phyloP scores from a whole-genome alignment of 1,140 invertebrate species.

The Daktulosphaira vitifoliae region DNA sequence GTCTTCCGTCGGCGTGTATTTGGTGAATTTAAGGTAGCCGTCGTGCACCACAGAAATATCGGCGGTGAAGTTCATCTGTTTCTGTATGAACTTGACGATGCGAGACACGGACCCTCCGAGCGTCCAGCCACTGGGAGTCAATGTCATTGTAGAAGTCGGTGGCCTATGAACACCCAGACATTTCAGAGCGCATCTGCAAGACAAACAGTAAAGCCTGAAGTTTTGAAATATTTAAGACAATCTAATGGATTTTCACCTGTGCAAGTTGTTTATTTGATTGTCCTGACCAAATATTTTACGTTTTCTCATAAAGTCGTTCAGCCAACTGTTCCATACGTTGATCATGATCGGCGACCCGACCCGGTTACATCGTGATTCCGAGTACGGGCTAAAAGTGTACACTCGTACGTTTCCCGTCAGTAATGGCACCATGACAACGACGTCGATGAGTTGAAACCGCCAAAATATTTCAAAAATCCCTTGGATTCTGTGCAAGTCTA shows the following conservation, averaged over 20 bases:
- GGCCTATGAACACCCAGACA: slow-evolving; percentile 37
- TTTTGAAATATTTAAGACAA: too few species aligned
- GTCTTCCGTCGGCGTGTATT: neutral
- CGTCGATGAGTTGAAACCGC: slow-evolving; percentile 38
- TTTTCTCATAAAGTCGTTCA: slow-evolving; percentile 29
- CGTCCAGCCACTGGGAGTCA: slow-evolving; percentile 31
- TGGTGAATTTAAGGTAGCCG: neutral
- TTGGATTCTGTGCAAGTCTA: slow-evolving; percentile 35
- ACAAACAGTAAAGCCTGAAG: neutral
- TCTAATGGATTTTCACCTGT: neutral
- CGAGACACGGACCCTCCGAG: slow-evolving; percentile 33
- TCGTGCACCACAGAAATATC: neutral
- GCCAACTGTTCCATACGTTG: slow-evolving; percentile 36
- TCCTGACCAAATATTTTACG: slow-evolving; percentile 35
- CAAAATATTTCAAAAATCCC: slow-evolving; percentile 42
- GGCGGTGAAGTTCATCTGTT: slow-evolving; percentile 38
- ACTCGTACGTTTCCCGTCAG: slow-evolving; percentile 34
- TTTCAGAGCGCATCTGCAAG: slow-evolving; percentile 36
- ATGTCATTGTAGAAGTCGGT: slow-evolving; percentile 36
- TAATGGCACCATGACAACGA: slow-evolving; percentile 36
- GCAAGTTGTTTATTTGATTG: slow-evolving; percentile 36
- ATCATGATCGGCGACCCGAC: slow-evolving; percentile 37
- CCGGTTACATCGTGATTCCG: slow-evolving; percentile 35
- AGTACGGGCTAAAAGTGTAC: slow-evolving; percentile 39
- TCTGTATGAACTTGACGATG: slow-evolving; percentile 37